These are phyloP conservation scores for Notodonta ziczac DNA, from an alignment of 2,888 invertebrate genomes.

Conservation along the genomic window DNA sequence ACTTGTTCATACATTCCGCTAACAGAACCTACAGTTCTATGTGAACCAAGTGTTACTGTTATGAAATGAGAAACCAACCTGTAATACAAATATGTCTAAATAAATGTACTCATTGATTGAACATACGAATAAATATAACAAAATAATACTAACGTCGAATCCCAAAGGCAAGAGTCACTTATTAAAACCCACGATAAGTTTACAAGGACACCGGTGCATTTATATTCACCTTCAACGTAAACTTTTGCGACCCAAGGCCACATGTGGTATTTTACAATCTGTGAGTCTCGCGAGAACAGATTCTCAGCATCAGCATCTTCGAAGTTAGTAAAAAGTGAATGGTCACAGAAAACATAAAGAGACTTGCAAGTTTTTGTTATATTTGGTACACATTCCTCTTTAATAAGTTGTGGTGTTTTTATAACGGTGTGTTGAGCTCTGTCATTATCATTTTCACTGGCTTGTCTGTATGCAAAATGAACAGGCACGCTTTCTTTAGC, in stretches of 20 bases:
- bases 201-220: constrained; percentile 88
- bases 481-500: constrained; percentile 49
- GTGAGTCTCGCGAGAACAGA: constrained; percentile 44
- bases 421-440: constrained; percentile 55
- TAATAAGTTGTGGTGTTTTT: constrained; percentile 66
- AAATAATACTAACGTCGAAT: constrained; percentile 57
- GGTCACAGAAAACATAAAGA: constrained; percentile 82
- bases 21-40: constrained; percentile 83
- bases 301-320: constrained; percentile 55
- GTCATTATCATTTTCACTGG: constrained; percentile 42
- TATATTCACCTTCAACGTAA: constrained; percentile 88
- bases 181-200: constrained; percentile 87
- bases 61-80: constrained; percentile 85
- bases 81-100: constrained; percentile 32
- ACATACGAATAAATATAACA: constrained; percentile 3
- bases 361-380: constrained; percentile 80
- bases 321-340: constrained; percentile 67
- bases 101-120: neutral
- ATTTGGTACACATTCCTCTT: constrained; percentile 75
- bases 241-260: constrained; percentile 92
- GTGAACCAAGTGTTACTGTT: constrained; percentile 87
- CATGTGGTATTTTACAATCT: constrained; percentile 39
- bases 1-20: constrained; percentile 89
- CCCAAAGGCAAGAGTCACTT: constrained; percentile 81
- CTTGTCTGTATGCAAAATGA: constrained; percentile 59